A percentile compares a stretch with the other conserved stretches of the same genome.
Conservation (phyloP, 2,888 invertebrate species). For the Pseudococcus viburni region DNA sequence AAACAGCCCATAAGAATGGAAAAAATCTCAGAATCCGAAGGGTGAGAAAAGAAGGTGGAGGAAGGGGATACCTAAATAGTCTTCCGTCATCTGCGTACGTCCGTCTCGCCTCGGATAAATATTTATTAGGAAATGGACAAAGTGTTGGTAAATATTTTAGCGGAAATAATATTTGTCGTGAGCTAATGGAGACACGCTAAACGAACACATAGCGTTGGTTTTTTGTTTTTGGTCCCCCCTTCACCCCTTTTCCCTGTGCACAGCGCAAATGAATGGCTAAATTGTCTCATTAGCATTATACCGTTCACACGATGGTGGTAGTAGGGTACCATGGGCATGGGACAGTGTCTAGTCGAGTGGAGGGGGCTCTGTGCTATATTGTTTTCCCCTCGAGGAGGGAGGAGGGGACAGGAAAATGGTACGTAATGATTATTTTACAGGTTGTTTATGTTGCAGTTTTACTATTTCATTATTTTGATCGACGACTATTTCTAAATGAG, state of each 20-base stretch:
- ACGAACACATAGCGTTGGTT: conserved; percentile 30
- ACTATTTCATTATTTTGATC: conserved; percentile 1
- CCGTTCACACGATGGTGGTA: conserved; percentile 29
- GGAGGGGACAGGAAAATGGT: not conserved
- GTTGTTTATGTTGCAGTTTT: conserved; percentile 31
- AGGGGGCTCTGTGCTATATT: not conserved
- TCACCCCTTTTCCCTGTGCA: not conserved
- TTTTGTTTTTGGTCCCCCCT: not conserved
- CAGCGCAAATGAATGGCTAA: conserved; percentile 33
- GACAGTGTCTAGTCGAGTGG: not conserved
- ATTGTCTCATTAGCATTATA: conserved; percentile 54
- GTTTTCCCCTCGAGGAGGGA: not conserved
- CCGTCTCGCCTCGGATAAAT: conserved; percentile 6
- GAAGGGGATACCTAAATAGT: not conserved
- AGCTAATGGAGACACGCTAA: conserved; percentile 57
- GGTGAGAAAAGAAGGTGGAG: not conserved
- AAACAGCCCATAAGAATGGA: too few species aligned
- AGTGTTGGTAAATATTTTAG: conserved; percentile 44
- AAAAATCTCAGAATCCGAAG: too few species aligned
- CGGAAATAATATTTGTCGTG: conserved; percentile 56
- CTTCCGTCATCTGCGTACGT: not conserved
- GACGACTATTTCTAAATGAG: not conserved
- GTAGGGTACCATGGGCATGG: not conserved
- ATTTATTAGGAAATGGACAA: conserved; percentile 24
- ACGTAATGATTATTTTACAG: conserved; percentile 41